Base-by-base conservation (phyloP, 2,797 vertebrate species). In the Tarsius wallacei region DNA sequence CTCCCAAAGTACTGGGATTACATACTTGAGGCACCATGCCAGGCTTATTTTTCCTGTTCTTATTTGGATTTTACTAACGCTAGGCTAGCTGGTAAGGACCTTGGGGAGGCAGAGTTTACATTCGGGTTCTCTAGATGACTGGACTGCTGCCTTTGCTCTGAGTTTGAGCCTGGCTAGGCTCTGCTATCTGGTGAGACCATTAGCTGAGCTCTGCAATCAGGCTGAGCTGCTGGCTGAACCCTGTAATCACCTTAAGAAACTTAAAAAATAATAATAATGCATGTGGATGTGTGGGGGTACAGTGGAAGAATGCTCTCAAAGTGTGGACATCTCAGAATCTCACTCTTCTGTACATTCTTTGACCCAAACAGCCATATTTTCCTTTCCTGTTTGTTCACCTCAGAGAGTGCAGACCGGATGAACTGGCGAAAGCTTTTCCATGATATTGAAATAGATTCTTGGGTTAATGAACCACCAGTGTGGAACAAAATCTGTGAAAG, bases 321-420 rank as follows among this genome's bases (percentile, higher is more conserved):
- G 28, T 55, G 51, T 87, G 15, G 13, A 0, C 57, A 24, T 88
- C 49, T 85, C 66, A 47, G 15, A 85, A 61, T 77, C 49, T 78
- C 57, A 24, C 31, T 70, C 13, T 13, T 24, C 49, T 93, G 6
- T 64, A 59, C 19, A 31, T 61, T 55, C 57, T 82, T 91, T 91
- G 80, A 85, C 49, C 16, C 57, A 63, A 66, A 26, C 74, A 95
- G 12, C 31, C 71, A 53, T 61, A 74, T 91, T 91, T 95, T 86
- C 19, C 21, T 81, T 91, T 53, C 33, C 15, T 80, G 7, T 33
- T 66, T 73, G 31, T 53, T 76, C 22, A 90, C 11, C 24, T 63
- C 22, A 42, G 36, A 78, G 22, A 33, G n/a, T 49, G 7, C 33
- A 87, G 70, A 83, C 78, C 74, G 28, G 11, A 24, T 71, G 70